A percentile compares a stretch with the other conserved stretches of the same genome.
Conservation (phyloP, 2,797 vertebrate genomes). For the Leptodon cayanensis region DNA sequence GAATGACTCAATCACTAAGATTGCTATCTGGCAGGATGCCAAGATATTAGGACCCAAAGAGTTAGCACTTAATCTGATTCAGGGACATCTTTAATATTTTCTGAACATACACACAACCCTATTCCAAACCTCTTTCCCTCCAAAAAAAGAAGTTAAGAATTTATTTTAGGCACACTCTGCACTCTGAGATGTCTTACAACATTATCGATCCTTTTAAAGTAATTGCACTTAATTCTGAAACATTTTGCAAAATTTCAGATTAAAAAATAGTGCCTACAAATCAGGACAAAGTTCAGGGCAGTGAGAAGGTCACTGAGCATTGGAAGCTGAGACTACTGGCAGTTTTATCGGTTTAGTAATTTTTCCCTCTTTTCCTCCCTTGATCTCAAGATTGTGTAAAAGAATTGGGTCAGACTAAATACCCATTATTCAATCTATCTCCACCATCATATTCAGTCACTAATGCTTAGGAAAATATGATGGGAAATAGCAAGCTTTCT, state of each 20-base stretch:
- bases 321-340: background rate
- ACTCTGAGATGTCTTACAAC: background rate
- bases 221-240: conserved; percentile 68
- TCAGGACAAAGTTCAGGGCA: background rate
- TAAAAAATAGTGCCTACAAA: conserved; percentile 41
- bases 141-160: conserved; percentile 42
- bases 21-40: conserved; percentile 77
- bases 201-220: conserved; percentile 70
- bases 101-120: conserved; percentile 44
- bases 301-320: background rate
- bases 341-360: background rate
- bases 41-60: conserved; percentile 65
- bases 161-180: conserved; percentile 64
- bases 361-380: background rate
- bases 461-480: background rate
- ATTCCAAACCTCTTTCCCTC: background rate
- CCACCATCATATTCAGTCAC: background rate
- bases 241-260: conserved; percentile 6
- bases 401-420: background rate
- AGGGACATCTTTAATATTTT: conserved; percentile 71
- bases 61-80: conserved; percentile 78
- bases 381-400: background rate
- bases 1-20: conserved; percentile 80
- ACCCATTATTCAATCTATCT: background rate
- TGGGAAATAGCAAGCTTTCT: background rate